Evolutionary conservation across 2,797 vertebrate species (phyloP).

Genomic region (Acipenser ruthenus): DNA sequence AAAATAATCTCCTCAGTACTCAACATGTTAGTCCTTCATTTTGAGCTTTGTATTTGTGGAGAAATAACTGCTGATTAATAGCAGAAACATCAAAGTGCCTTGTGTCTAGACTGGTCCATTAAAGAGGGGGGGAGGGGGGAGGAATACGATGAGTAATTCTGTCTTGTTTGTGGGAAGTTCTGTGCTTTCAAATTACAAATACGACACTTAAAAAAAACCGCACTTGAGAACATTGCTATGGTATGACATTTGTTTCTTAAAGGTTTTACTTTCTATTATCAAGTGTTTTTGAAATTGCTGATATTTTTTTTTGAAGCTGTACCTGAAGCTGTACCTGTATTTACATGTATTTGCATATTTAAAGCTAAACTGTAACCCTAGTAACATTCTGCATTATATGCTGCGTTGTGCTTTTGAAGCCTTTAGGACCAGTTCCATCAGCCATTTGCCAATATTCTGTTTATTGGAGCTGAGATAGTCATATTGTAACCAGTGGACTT

Average conservation of each 20-base stretch:
- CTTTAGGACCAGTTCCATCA: background rate
- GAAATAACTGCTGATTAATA: background rate
- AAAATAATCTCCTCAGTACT: no score
- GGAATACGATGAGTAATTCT: background rate
- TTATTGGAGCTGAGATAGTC: background rate
- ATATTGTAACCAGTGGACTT: background rate
- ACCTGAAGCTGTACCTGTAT: no score
- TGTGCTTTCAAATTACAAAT: background rate
- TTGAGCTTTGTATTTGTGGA: background rate
- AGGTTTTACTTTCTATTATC: no score
- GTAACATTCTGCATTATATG: no score
- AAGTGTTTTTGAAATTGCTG: no score
- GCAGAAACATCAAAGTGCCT: constrained; percentile 1
- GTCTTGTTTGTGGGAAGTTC: background rate
- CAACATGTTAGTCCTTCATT: no score
- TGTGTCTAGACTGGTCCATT: background rate
- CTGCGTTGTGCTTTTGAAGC: background rate
- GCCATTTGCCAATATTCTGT: background rate
- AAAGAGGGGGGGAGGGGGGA: background rate
- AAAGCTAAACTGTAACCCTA: no score
- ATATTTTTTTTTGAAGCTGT: no score
- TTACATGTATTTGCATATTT: no score
- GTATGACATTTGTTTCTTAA: no score
- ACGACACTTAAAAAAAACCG: background rate
- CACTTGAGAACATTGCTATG: background rate